phyloP scores from a whole-genome alignment of 2,888 invertebrate species.

The Orthosia cruda region DNA sequence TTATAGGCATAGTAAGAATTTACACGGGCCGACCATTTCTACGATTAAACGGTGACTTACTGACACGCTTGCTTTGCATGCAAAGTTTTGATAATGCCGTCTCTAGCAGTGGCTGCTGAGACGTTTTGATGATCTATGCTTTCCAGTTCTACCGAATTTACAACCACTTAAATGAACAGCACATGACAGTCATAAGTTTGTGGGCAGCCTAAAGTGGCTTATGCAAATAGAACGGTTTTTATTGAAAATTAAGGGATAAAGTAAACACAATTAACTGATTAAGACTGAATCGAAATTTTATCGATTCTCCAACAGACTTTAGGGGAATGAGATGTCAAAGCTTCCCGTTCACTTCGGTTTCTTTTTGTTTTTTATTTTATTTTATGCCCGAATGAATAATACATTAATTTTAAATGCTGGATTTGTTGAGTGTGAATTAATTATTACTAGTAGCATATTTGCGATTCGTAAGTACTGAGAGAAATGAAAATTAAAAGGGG shows the following conservation, averaged over 20 bases:
- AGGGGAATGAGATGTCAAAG: too few relatives aligned
- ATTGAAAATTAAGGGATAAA: constrained; percentile 74
- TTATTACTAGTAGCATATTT: constrained; percentile 1
- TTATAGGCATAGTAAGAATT: neutral
- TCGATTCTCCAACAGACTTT: constrained; percentile 65
- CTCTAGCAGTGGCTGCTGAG: too few relatives aligned
- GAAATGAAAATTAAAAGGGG: too few relatives aligned
- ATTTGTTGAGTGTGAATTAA: neutral
- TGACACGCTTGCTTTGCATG: too few relatives aligned
- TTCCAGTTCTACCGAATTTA: constrained; percentile 40
- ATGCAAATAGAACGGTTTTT: constrained; percentile 76
- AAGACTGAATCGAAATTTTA: constrained; percentile 73
- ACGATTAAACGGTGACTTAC: too few relatives aligned
- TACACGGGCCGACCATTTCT: too few relatives aligned
- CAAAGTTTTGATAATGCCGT: too few relatives aligned
- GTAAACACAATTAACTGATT: constrained; percentile 74
- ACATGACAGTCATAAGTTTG: constrained; percentile 54
- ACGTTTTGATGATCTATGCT: neutral
- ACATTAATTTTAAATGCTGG: constrained; percentile 62
- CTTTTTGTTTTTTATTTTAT: too few relatives aligned
- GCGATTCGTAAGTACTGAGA: neutral
- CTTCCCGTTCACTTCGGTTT: too few relatives aligned
- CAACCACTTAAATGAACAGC: constrained; percentile 47
- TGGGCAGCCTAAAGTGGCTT: constrained; percentile 65
- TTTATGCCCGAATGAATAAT: constrained; percentile 67